Evolutionary conservation across 2,888 invertebrate species (phyloP).

Genomic region (Meiosimyza decipiens): DNA sequence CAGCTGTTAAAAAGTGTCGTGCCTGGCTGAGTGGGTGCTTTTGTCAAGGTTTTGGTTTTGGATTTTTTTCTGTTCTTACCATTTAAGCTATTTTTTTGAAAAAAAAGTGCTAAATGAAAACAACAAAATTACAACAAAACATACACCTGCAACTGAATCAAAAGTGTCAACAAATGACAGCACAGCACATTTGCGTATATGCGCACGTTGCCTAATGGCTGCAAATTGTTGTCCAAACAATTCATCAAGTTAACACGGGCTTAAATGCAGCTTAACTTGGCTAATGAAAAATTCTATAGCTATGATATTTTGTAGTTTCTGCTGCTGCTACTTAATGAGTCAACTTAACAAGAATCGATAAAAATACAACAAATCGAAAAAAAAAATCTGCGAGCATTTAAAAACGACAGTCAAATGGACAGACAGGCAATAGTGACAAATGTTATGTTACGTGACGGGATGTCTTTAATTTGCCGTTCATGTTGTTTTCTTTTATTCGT

Average conservation of each 20-base stretch:
- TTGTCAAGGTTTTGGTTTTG: background rate
- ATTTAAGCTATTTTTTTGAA: background rate
- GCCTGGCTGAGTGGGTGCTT: background rate
- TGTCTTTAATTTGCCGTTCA: slow-evolving; percentile 53
- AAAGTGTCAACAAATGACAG: background rate
- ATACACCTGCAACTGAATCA: background rate
- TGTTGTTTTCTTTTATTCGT: slow-evolving; percentile 46
- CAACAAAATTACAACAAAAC: background rate
- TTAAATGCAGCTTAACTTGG: background rate
- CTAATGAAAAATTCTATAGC: background rate
- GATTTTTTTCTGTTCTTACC: background rate
- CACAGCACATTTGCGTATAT: background rate
- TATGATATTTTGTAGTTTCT: slow-evolving; percentile 7
- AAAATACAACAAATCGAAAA: slow-evolving; percentile 48
- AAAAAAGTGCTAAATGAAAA: background rate
- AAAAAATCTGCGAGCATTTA: slow-evolving; percentile 33
- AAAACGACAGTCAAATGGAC: background rate
- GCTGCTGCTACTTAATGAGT: slow-evolving; percentile 40
- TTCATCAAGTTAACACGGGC: background rate
- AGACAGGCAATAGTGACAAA: slow-evolving; percentile 19
- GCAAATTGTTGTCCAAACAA: slow-evolving; percentile 4
- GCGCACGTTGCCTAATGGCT: background rate
- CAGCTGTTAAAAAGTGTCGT: slow-evolving; percentile 28
- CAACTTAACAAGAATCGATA: slow-evolving; percentile 51
- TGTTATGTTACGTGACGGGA: slow-evolving; percentile 63